Evolutionary conservation across 2,888 invertebrate genomes (phyloP).

Genomic region (Sympetrum striolatum): DNA sequence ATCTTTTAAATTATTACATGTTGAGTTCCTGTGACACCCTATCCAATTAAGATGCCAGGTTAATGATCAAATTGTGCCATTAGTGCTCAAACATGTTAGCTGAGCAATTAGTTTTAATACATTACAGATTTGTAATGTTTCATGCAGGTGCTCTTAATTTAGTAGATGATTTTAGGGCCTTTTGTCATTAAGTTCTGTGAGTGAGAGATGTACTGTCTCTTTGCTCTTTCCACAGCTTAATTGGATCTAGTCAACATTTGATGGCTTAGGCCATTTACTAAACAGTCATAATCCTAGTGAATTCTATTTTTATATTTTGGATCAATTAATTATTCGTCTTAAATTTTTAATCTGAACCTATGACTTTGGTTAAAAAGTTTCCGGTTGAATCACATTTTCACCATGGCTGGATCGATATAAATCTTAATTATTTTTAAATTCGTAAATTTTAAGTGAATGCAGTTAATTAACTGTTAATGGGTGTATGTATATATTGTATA

Average conservation of each 20-base stretch:
- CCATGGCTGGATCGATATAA: not conserved
- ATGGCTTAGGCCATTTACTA: not conserved
- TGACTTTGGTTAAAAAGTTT: not conserved
- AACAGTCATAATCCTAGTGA: not conserved
- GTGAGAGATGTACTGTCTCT: slow-evolving; percentile 14
- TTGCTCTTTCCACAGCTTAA: not conserved
- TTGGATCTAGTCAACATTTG: slow-evolving; percentile 26
- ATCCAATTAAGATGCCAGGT: not conserved
- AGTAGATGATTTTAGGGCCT: not conserved
- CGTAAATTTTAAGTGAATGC: not conserved
- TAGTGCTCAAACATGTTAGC: slow-evolving; percentile 19
- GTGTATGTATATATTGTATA: not conserved
- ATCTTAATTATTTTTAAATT: not conserved
- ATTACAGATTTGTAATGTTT: slow-evolving; percentile 20
- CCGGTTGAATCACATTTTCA: not conserved
- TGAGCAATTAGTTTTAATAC: slow-evolving; percentile 27
- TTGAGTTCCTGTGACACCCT: slow-evolving; percentile 11
- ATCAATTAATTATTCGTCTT: not conserved
- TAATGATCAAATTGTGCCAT: slow-evolving; percentile 26
- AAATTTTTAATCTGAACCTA: not conserved
- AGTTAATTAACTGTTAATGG: not conserved
- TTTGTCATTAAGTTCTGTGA: not conserved
- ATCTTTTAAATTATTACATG: not conserved
- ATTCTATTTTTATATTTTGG: not conserved
- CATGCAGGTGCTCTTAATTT: slow-evolving; percentile 31